Percentiles rank a stretch among this genome's conserved stretches.
Conservation (phyloP, 2,797 vertebrate species). For the Meda fulgida region DNA sequence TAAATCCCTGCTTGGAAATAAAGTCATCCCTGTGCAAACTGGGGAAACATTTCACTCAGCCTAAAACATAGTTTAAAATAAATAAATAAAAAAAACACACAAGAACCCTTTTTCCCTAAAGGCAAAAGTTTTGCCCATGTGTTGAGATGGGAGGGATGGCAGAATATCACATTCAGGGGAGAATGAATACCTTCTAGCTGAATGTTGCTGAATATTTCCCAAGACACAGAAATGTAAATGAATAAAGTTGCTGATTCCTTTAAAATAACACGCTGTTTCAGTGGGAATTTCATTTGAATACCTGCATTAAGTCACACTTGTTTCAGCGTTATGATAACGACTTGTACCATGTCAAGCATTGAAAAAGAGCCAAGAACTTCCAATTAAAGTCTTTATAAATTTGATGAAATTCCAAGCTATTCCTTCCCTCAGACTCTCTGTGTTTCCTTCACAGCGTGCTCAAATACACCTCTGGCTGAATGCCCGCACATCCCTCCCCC, state of each 20-base stretch:
- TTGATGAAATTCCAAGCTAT: constrained; percentile 26
- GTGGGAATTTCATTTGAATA: constrained; percentile 66
- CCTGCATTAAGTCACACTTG: constrained; percentile 77
- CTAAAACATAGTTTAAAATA: constrained; percentile 93
- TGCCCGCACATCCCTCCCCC: not conserved
- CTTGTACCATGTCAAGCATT: constrained; percentile 54
- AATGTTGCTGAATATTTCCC: constrained; percentile 69
- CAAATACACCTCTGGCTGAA: constrained; percentile 34
- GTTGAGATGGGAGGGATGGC: constrained; percentile 59
- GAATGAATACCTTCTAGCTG: constrained; percentile 70
- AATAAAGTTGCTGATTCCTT: constrained; percentile 72
- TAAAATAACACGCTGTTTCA: constrained; percentile 73
- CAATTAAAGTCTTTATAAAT: constrained; percentile 46
- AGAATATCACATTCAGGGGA: constrained; percentile 71
- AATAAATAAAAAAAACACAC: constrained; percentile 70
- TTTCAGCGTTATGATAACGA: constrained; percentile 74
- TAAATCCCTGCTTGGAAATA: constrained; percentile 99
- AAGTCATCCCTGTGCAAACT: constrained; percentile 96
- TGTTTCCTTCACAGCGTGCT: constrained; percentile 19
- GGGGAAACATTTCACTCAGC: constrained; percentile 99
- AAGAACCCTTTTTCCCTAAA: constrained; percentile 88
- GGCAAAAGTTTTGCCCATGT: constrained; percentile 83
- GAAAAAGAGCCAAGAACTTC: constrained; percentile 39
- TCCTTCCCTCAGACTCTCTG: constrained; percentile 15
- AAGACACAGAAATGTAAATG: constrained; percentile 60